phyloP scores from a whole-genome alignment of 1,140 invertebrate species.

The Eurosta solidaginis region DNA sequence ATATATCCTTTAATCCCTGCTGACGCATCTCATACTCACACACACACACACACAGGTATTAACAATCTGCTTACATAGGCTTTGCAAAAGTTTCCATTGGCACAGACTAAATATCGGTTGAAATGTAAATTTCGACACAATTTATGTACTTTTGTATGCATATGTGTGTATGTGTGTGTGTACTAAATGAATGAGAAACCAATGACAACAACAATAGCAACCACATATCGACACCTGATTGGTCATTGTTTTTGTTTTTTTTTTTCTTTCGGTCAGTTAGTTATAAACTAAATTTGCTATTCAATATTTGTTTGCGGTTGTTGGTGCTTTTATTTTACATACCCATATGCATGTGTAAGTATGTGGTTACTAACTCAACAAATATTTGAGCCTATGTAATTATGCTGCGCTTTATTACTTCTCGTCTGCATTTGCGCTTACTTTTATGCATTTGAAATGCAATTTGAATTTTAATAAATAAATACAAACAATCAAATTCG shows the following conservation, averaged over 20 bases:
- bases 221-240: neutral
- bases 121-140: too few relatives aligned
- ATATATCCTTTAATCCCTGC: neutral
- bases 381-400: neutral
- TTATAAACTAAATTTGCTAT: neutral
- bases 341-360: too few relatives aligned
- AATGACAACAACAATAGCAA: neutral
- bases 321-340: too few relatives aligned
- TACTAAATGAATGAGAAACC: neutral
- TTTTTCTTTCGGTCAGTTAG: neutral
- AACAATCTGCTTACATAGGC: too few relatives aligned
- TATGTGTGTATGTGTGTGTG: neutral
- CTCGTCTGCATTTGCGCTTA: neutral
- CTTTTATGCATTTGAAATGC: neutral
- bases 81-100: too few relatives aligned
- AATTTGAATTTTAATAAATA: slow-evolving; percentile 19
- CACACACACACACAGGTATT: too few relatives aligned
- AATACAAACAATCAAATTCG: slow-evolving; percentile 19
- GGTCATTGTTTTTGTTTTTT: neutral
- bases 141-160: too few relatives aligned
- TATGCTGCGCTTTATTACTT: neutral
- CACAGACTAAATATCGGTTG: too few relatives aligned
- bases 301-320: neutral
- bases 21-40: neutral
- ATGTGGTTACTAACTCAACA: too few relatives aligned